These are phyloP conservation scores for Gnatocerus cornutus DNA, from an alignment of 2,888 invertebrate genomes.

Conservation along the genomic window DNA sequence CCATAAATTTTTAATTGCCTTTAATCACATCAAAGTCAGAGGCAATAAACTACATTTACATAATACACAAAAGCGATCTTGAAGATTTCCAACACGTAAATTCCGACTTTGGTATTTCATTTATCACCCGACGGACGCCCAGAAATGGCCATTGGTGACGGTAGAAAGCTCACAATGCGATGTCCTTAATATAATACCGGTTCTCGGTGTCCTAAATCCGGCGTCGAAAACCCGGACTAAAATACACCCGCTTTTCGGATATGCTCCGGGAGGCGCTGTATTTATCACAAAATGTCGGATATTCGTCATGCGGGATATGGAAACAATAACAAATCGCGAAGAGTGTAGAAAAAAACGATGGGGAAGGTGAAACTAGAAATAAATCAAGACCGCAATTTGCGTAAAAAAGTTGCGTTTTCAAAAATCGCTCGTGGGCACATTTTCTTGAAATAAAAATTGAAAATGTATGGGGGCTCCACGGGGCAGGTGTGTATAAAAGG, in stretches of 20 bases:
- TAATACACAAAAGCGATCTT: slow-evolving; percentile 10
- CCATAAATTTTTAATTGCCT: slow-evolving; percentile 20
- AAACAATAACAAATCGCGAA: slow-evolving; percentile 13
- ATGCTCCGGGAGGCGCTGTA: slow-evolving; percentile 7
- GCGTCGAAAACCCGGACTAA: slow-evolving; percentile 23
- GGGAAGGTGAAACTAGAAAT: not conserved
- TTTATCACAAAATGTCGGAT: slow-evolving; percentile 4
- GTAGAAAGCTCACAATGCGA: slow-evolving; percentile 24
- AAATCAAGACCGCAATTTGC: not conserved
- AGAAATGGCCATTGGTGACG: slow-evolving; percentile 22
- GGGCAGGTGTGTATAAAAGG: not conserved
- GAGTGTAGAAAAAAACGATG: not conserved
- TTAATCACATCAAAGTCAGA: slow-evolving; percentile 5
- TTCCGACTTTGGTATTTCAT: slow-evolving; percentile 31
- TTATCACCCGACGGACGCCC: slow-evolving; percentile 20
- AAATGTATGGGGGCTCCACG: too few species aligned
- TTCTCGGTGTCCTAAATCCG: slow-evolving; percentile 14
- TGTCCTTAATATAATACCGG: slow-evolving; percentile 34
- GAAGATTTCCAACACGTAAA: slow-evolving; percentile 20
- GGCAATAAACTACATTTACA: slow-evolving; percentile 11
- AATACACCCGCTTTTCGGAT: slow-evolving; percentile 12
- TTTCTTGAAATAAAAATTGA: too few species aligned
- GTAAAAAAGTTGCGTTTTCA: too few species aligned
- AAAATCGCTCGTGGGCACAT: too few species aligned
- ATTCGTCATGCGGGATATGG: slow-evolving; percentile 17